phyloP scores from a whole-genome alignment of 2,888 invertebrate species.

The Dynastes tityus region DNA sequence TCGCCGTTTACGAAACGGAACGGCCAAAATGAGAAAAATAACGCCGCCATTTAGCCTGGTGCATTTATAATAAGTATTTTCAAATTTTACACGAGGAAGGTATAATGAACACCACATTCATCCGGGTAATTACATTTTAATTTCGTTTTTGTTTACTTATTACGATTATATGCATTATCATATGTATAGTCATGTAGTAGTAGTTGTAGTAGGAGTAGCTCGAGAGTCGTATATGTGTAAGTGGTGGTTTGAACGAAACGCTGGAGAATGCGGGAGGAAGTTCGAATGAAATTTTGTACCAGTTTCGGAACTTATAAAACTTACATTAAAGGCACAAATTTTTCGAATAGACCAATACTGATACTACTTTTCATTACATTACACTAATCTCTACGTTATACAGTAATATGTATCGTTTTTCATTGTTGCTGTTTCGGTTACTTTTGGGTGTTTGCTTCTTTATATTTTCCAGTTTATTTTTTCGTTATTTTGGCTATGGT shows the following conservation, averaged over 20 bases:
- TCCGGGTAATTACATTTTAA: constrained; percentile 5
- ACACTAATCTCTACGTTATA: constrained; percentile 29
- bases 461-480: too few relatives aligned
- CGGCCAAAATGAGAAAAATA: not conserved
- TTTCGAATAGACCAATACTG: constrained; percentile 65
- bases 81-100: not conserved
- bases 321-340: constrained; percentile 67
- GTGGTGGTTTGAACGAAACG: constrained; percentile 19
- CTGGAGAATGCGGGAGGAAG: constrained; percentile 22
- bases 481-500: constrained; percentile 34
- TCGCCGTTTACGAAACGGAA: not conserved
- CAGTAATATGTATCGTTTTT: constrained; percentile 28
- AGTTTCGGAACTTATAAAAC: constrained; percentile 60
- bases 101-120: constrained; percentile 8
- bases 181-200: not conserved
- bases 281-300: constrained; percentile 49
- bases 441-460: constrained; percentile 9
- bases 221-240: constrained; percentile 11
- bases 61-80: not conserved
- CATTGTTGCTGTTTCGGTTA: not conserved
- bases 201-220: constrained; percentile 6
- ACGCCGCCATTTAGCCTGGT: not conserved
- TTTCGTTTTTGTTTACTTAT: not conserved
- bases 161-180: not conserved
- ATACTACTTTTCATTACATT: constrained; percentile 47